A percentile compares a stretch with the other conserved stretches of the same genome.
Evolutionary conservation across 2,888 invertebrate species (phyloP).

Genomic region (Agriotes lineatus): DNA sequence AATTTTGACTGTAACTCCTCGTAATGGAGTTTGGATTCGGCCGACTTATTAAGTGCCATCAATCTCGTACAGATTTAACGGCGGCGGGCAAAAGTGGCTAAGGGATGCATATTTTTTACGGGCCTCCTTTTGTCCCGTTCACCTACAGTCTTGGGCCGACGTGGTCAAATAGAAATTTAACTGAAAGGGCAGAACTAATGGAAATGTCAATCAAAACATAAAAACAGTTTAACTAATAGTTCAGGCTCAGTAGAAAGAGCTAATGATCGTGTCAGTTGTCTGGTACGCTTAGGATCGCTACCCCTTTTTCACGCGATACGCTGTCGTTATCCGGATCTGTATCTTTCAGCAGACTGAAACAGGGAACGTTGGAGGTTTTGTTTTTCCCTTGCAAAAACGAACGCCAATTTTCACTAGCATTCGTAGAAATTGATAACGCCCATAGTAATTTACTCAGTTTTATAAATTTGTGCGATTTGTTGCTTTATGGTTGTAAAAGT

Average conservation of each 20-base stretch:
- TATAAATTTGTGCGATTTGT: no score
- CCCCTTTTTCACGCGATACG: conserved; percentile 21
- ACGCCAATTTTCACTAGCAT: no score
- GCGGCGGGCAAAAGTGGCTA: background rate
- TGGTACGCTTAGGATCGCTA: conserved; percentile 10
- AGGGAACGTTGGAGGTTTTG: conserved; percentile 1
- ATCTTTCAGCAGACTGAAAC: background rate
- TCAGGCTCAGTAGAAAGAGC: conserved; percentile 12
- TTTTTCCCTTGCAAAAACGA: background rate
- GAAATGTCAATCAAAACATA: conserved; percentile 29
- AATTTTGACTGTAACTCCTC: conserved; percentile 1
- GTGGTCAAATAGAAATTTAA: conserved; percentile 15
- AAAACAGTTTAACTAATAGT: conserved; percentile 31
- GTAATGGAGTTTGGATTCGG: conserved; percentile 6
- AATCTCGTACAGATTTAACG: conserved; percentile 13
- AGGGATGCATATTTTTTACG: conserved; percentile 2
- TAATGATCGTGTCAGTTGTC: conserved; percentile 32
- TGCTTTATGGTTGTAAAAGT: no score
- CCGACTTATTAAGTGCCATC: conserved; percentile 13
- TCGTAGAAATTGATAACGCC: no score
- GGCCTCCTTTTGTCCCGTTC: background rate
- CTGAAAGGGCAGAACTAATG: conserved; percentile 24
- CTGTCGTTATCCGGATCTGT: conserved; percentile 4
- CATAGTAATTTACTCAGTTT: no score
- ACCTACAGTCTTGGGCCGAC: background rate